Percentiles rank a stretch among this genome's conserved stretches.
These are phyloP conservation scores for Epiblema foenella DNA, from an alignment of 2,888 invertebrate species.

Conservation along the genomic window DNA sequence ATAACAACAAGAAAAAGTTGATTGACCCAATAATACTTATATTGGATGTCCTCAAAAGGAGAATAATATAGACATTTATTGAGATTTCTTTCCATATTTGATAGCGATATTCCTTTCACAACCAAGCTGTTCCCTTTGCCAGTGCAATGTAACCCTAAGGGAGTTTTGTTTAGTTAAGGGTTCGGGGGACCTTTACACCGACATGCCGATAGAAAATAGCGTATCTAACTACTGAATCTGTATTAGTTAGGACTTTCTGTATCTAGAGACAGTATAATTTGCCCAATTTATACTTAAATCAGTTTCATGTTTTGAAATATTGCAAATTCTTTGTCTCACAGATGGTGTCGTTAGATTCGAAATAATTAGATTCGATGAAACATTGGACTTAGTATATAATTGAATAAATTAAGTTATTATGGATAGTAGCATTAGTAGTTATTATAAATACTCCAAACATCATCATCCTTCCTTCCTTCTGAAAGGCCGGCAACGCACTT, in stretches of 20 bases:
- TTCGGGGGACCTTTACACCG: background rate
- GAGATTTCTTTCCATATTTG: background rate
- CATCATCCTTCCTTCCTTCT: no score
- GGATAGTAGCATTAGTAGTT: no score
- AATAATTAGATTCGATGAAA: background rate
- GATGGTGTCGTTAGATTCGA: background rate
- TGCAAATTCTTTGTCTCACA: slow-evolving; percentile 4
- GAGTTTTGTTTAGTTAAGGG: slow-evolving; percentile 28
- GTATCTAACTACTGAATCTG: background rate
- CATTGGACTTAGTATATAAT: background rate
- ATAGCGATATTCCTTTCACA: slow-evolving; percentile 19
- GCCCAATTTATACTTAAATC: slow-evolving; percentile 17
- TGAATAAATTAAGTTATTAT: background rate
- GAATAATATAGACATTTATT: background rate
- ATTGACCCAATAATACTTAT: no score
- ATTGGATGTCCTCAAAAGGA: no score
- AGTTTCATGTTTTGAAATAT: slow-evolving; percentile 23
- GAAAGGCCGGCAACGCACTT: no score
- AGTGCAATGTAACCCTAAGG: slow-evolving; percentile 17
- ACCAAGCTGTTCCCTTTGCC: background rate
- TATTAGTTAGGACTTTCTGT: background rate
- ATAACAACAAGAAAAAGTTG: no score
- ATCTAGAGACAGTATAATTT: background rate
- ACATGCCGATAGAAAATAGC: background rate
- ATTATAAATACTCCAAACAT: no score